Percentiles rank a stretch among this genome's conserved stretches.
Conservation (phyloP, 2,113 vertebrate genomes). For the Spheniscus mendiculus region DNA sequence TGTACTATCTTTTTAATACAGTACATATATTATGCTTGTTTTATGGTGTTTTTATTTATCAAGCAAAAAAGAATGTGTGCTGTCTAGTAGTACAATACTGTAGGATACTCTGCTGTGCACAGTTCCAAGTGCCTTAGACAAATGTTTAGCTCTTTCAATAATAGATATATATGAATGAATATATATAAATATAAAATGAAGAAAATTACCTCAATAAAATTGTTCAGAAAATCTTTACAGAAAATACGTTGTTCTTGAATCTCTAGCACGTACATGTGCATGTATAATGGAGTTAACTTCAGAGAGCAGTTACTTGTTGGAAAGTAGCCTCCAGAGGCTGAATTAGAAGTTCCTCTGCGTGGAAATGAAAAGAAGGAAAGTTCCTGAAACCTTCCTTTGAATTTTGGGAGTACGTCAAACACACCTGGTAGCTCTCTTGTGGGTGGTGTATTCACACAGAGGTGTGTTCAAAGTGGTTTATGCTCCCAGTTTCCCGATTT, state of each 20-base stretch:
- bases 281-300: not conserved
- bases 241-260: not conserved
- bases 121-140: constrained; percentile 76
- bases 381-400: not conserved
- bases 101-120: constrained; percentile 58
- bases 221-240: constrained; percentile 34
- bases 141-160: constrained; percentile 61
- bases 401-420: not conserved
- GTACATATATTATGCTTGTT: constrained; percentile 23
- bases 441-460: not conserved
- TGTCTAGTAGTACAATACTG: constrained; percentile 49
- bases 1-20: constrained; percentile 42
- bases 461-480: not conserved
- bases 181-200: constrained; percentile 55
- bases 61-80: constrained; percentile 39
- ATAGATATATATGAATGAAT: constrained; percentile 30
- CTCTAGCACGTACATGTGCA: not conserved
- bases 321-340: not conserved
- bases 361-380: not conserved
- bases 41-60: constrained; percentile 55
- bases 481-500: not conserved
- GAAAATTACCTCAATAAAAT: constrained; percentile 70
- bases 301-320: not conserved
- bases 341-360: not conserved
- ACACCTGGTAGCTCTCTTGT: not conserved